These are phyloP conservation scores for Heliconius melpomene DNA, from an alignment of 1,140 invertebrate genomes.

Conservation along the genomic window DNA sequence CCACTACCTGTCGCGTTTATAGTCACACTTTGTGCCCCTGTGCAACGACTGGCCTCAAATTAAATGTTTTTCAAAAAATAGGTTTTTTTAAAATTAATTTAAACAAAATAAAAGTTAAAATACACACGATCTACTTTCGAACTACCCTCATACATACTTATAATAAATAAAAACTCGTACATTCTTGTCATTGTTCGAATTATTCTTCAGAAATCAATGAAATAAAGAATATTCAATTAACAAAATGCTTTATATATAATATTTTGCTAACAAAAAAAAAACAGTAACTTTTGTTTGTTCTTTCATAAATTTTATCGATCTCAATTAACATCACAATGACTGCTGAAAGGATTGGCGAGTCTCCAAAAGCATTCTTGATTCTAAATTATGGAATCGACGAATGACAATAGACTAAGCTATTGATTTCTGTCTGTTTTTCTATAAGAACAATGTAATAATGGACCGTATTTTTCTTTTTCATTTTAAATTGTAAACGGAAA, in stretches of 20 bases:
- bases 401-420: background rate
- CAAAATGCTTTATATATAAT: background rate
- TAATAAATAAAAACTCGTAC: too few relatives aligned
- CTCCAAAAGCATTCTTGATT: slow-evolving; percentile 9
- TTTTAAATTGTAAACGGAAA: too few relatives aligned
- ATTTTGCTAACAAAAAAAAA: background rate
- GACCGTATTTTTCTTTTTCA: background rate
- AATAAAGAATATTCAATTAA: background rate
- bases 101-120: too few relatives aligned
- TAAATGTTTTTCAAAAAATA: too few relatives aligned
- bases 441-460: background rate
- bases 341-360: background rate
- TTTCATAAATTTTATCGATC: background rate
- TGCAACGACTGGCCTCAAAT: too few relatives aligned
- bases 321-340: background rate
- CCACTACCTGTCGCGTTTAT: too few relatives aligned
- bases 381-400: slow-evolving; percentile 1
- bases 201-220: too few relatives aligned
- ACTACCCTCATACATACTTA: too few relatives aligned
- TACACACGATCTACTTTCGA: too few relatives aligned
- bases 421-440: background rate
- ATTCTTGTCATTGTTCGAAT: too few relatives aligned
- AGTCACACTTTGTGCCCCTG: too few relatives aligned
- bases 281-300: background rate
- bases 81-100: too few relatives aligned